Percentiles rank a stretch among this genome's conserved stretches.
Conservation (phyloP, 2,888 invertebrate genomes). For the Endotricha flammealis region DNA sequence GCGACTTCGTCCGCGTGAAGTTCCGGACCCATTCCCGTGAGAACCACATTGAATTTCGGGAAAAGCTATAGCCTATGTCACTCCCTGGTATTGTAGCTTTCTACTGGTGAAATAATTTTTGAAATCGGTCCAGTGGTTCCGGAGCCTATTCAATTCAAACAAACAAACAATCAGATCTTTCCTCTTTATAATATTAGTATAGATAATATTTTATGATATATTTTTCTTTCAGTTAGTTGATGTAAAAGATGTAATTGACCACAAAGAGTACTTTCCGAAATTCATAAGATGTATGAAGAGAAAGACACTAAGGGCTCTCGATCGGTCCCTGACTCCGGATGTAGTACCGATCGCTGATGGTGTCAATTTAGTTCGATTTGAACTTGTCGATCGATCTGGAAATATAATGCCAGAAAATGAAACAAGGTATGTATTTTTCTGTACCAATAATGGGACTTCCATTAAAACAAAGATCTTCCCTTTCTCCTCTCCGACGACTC, state of each 20-base stretch:
- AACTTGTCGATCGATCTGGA: conserved; percentile 60
- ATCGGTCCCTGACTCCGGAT: conserved; percentile 78
- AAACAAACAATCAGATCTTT: too few relatives aligned
- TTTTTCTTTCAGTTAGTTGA: conserved; percentile 45
- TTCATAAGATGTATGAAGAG: conserved; percentile 73
- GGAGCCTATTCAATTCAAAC: too few relatives aligned
- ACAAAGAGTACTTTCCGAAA: conserved; percentile 68
- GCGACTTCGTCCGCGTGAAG: too few relatives aligned
- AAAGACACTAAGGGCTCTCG: conserved; percentile 77
- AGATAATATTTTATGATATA: neutral
- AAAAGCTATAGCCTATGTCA: too few relatives aligned
- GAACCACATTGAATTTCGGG: too few relatives aligned
- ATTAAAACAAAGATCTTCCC: neutral
- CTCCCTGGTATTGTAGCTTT: too few relatives aligned
- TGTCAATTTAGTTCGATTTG: conserved; percentile 79
- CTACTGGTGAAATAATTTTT: too few relatives aligned
- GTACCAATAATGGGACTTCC: neutral
- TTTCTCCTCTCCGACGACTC: too few relatives aligned
- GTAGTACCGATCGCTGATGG: conserved; percentile 81
- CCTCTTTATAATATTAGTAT: too few relatives aligned
- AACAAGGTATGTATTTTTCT: conserved; percentile 41
- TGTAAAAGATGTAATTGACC: conserved; percentile 63
- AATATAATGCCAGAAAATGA: conserved; percentile 59
- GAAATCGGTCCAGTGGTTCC: too few relatives aligned
- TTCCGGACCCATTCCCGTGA: too few relatives aligned